Conservation (phyloP, 2,797 vertebrate genomes). For the Galaxias olidus region DNA sequence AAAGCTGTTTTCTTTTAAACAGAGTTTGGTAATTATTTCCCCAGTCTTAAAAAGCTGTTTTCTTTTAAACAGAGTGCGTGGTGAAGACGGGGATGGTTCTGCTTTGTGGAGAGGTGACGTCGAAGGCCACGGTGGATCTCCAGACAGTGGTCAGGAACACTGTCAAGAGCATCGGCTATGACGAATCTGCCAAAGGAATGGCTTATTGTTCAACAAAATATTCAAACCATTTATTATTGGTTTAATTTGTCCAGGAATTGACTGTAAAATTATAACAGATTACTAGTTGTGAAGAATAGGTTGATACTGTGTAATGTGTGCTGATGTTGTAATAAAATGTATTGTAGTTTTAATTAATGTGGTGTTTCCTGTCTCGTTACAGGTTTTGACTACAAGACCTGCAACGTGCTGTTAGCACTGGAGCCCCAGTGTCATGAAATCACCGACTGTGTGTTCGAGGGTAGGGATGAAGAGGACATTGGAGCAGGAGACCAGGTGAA, state of each 20-base stretch:
- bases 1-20: conserved; percentile 14
- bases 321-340: too few relatives aligned
- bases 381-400: conserved; percentile 81
- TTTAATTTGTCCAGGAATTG: not conserved
- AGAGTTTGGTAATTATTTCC: conserved; percentile 66
- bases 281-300: too few relatives aligned
- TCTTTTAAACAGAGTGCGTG: conserved; percentile 70
- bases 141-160: conserved; percentile 74
- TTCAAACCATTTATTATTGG: not conserved
- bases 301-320: too few relatives aligned
- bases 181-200: conserved; percentile 75
- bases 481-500: conserved; percentile 79
- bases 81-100: conserved; percentile 80
- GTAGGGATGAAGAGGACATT: conserved; percentile 69
- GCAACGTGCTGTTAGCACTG: conserved; percentile 73
- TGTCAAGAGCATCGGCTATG: conserved; percentile 75
- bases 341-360: too few relatives aligned
- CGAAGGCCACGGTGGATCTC: conserved; percentile 72
- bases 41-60: not conserved
- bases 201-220: too few relatives aligned
- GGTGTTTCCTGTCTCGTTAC: too few relatives aligned
- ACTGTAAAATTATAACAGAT: too few relatives aligned
- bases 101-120: conserved; percentile 77
- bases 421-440: conserved; percentile 75
- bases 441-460: conserved; percentile 74